A percentile compares a stretch with the other conserved stretches of the same genome.
These are phyloP conservation scores for Drosophila truncata DNA, from an alignment of 1,140 invertebrate species.

Conservation along the genomic window DNA sequence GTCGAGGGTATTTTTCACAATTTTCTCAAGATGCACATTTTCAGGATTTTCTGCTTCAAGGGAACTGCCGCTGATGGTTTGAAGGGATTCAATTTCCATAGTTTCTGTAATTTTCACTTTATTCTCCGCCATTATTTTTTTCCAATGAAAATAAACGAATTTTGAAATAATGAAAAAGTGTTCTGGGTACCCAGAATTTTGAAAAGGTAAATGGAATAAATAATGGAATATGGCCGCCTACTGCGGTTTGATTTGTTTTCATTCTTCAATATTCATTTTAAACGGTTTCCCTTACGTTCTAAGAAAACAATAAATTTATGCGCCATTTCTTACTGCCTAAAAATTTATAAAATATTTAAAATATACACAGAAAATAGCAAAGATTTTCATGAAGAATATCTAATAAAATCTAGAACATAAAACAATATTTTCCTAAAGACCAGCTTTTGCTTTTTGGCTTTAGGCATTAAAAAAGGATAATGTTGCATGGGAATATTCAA, in stretches of 20 bases:
- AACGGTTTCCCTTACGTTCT: neutral
- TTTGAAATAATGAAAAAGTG: neutral
- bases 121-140: neutral
- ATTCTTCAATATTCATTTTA: neutral
- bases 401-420: neutral
- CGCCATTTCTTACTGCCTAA: neutral
- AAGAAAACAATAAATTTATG: neutral
- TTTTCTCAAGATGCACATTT: slow-evolving; percentile 3
- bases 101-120: no score
- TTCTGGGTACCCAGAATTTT: neutral
- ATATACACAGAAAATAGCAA: neutral
- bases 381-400: neutral
- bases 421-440: neutral
- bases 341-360: neutral
- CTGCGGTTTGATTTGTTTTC: neutral
- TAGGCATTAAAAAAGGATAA: neutral
- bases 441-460: neutral
- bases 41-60: neutral
- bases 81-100: neutral
- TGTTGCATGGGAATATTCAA: slow-evolving; percentile 6
- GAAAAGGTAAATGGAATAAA: no score
- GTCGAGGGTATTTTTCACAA: slow-evolving; percentile 20
- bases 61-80: slow-evolving; percentile 6
- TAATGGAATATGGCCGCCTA: neutral
- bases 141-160: neutral